Percentiles rank a stretch among this genome's conserved stretches.
Evolutionary conservation across 92 coral and sea anemone species (phyloP).

Genomic region (Blastomussa wellsi): DNA sequence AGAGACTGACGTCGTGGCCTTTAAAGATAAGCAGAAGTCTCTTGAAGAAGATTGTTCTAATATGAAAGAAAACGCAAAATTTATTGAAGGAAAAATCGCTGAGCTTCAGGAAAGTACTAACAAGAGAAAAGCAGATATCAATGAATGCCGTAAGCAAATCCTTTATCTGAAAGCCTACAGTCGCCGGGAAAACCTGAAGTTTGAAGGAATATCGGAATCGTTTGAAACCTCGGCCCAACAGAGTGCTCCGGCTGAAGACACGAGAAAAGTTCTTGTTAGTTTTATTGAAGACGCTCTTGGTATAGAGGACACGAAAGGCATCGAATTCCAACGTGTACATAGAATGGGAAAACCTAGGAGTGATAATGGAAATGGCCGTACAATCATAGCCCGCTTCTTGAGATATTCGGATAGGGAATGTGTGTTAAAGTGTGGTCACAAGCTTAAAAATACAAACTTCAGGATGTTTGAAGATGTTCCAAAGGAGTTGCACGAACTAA

Average conservation of each 20-base stretch:
- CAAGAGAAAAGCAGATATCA: neutral
- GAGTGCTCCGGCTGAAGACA: neutral
- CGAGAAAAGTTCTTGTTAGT: neutral
- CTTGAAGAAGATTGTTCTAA: neutral
- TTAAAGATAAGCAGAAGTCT: neutral
- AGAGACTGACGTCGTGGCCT: neutral
- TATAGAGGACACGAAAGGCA: too few relatives aligned
- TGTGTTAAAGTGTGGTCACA: too few relatives aligned
- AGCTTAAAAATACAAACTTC: too few relatives aligned
- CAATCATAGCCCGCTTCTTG: too few relatives aligned
- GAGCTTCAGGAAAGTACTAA: neutral
- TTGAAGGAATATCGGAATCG: neutral
- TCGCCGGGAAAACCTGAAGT: neutral
- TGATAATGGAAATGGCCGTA: too few relatives aligned
- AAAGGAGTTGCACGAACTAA: too few relatives aligned
- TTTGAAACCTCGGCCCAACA: neutral
- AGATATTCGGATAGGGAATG: too few relatives aligned
- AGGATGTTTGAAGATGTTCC: too few relatives aligned
- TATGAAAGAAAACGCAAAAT: conserved; percentile 1
- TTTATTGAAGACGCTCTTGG: too few relatives aligned
- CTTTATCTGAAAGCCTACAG: too few relatives aligned
- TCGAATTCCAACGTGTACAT: too few relatives aligned
- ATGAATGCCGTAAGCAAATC: neutral
- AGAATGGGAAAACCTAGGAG: too few relatives aligned
- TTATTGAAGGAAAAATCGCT: neutral